Evolutionary conservation across 53 echinoderm and acorn worm species (phyloP).

Genomic region (Crossaster papposus): DNA sequence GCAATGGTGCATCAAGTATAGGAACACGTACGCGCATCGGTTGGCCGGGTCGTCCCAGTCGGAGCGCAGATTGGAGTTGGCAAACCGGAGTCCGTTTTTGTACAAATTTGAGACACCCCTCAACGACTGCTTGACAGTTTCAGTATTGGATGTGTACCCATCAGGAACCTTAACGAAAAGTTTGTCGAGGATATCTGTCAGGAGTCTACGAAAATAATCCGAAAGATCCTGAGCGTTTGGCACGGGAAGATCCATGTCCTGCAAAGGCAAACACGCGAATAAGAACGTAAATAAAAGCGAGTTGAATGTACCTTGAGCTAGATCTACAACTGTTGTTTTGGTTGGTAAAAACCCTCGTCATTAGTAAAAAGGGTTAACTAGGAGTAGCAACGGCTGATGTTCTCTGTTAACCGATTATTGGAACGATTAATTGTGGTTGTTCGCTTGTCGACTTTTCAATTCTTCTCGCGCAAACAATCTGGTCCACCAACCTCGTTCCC

Average conservation of each 20-base stretch:
- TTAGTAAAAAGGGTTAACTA: no score
- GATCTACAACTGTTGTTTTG: no score
- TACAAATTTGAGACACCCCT: slow-evolving; percentile 9
- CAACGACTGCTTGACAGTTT: slow-evolving; percentile 11
- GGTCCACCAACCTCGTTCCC: no score
- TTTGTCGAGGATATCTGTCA: slow-evolving; percentile 10
- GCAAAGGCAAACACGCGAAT: not conserved
- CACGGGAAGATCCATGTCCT: not conserved
- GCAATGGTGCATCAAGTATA: slow-evolving; percentile 43
- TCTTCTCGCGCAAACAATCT: no score
- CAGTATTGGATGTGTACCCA: not conserved
- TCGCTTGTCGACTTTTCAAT: no score
- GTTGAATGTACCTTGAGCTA: no score
- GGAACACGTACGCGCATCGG: slow-evolving; percentile 28
- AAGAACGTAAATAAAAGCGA: not conserved
- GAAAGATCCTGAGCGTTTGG: not conserved
- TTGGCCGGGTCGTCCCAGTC: slow-evolving; percentile 33
- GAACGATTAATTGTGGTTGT: no score
- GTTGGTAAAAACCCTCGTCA: no score
- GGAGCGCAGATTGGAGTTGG: not conserved
- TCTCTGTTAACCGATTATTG: no score
- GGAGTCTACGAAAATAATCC: not conserved
- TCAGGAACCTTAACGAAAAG: not conserved
- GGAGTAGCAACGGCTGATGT: no score
- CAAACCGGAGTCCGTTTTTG: not conserved